phyloP scores from a whole-genome alignment of 2,888 invertebrate genomes.

The Sarcophaga variegata region DNA sequence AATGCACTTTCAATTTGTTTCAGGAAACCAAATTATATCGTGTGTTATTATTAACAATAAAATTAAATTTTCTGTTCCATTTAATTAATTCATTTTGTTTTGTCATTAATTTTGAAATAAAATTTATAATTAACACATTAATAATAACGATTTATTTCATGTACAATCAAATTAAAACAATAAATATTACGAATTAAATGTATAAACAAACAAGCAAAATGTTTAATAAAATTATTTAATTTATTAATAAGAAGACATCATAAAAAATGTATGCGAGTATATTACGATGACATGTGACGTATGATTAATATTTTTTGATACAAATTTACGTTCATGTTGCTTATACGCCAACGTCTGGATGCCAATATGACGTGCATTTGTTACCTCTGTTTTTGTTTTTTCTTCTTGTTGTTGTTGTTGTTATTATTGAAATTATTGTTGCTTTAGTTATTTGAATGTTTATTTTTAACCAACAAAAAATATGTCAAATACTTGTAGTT shows the following conservation, averaged over 20 bases:
- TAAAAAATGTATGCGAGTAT: too few relatives aligned
- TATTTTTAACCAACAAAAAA: constrained; percentile 38
- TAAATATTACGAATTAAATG: constrained; percentile 11
- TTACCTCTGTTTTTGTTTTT: neutral
- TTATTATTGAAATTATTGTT: constrained; percentile 16
- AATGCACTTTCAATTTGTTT: too few relatives aligned
- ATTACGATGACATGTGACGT: constrained; percentile 20
- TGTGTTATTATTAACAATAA: too few relatives aligned
- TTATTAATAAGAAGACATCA: too few relatives aligned
- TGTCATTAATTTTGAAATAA: neutral
- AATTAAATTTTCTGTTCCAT: too few relatives aligned
- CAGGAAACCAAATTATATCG: too few relatives aligned
- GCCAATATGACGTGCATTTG: constrained; percentile 17
- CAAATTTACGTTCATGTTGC: neutral
- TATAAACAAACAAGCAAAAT: neutral
- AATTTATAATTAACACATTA: constrained; percentile 15
- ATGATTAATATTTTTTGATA: constrained; percentile 43
- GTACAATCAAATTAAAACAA: constrained; percentile 29
- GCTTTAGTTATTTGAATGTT: neutral
- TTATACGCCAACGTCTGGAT: neutral
- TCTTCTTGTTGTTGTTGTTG: neutral
- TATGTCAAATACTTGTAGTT: constrained; percentile 30
- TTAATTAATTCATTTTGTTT: too few relatives aligned
- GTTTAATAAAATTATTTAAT: neutral
- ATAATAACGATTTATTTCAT: constrained; percentile 33